These are phyloP conservation scores for Plagodis pulveraria DNA, from an alignment of 2,888 invertebrate species.

Conservation along the genomic window DNA sequence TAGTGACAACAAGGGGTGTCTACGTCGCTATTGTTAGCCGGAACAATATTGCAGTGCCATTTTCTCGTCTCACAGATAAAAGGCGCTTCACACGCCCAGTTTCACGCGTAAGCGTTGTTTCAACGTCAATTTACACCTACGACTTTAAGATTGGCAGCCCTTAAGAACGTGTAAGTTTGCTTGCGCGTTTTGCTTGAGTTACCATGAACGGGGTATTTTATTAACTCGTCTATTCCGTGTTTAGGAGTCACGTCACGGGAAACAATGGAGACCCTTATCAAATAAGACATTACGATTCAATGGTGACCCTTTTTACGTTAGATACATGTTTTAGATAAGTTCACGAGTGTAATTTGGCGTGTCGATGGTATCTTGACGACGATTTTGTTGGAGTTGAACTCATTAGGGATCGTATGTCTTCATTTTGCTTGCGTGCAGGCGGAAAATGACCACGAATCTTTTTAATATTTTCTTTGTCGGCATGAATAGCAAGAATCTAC, in stretches of 20 bases:
- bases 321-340: constrained; percentile 40
- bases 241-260: constrained; percentile 33
- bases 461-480: not conserved
- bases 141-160: constrained; percentile 32
- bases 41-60: constrained; percentile 67
- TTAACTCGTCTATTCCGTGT: constrained; percentile 30
- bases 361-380: constrained; percentile 35
- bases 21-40: constrained; percentile 60
- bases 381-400: constrained; percentile 24
- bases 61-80: constrained; percentile 67
- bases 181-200: constrained; percentile 31
- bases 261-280: constrained; percentile 42
- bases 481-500: too few relatives aligned
- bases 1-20: constrained; percentile 57
- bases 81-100: constrained; percentile 54
- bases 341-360: constrained; percentile 36
- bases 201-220: constrained; percentile 30
- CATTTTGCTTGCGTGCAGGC: constrained; percentile 16
- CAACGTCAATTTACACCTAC: constrained; percentile 41
- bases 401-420: constrained; percentile 25
- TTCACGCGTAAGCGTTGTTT: constrained; percentile 57
- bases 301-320: constrained; percentile 42
- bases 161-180: constrained; percentile 20
- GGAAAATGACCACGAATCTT: constrained; percentile 1
- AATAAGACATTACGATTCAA: constrained; percentile 43